phyloP scores from a whole-genome alignment of 2,888 invertebrate genomes.

The Melitaea athalia region DNA sequence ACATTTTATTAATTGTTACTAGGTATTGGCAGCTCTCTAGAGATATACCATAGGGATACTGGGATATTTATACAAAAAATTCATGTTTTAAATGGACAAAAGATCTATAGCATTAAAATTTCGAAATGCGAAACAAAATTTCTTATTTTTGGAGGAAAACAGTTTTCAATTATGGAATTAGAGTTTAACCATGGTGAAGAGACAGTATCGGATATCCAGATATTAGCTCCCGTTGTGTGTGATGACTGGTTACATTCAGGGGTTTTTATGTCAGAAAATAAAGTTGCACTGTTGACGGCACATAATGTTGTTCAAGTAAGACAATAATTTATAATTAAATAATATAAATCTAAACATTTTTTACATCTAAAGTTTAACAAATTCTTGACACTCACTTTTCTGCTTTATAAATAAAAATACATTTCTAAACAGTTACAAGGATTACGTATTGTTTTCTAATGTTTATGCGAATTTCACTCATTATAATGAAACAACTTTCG shows the following conservation, averaged over 20 bases:
- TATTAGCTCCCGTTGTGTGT: constrained; percentile 53
- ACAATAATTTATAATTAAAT: constrained; percentile 11
- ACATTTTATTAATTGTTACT: constrained; percentile 41
- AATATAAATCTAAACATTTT: too few relatives aligned
- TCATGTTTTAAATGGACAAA: constrained; percentile 70
- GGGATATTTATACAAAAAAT: constrained; percentile 49
- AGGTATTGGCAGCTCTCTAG: constrained; percentile 81
- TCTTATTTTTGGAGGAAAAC: constrained; percentile 83
- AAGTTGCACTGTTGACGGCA: constrained; percentile 83
- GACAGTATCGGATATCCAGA: constrained; percentile 43
- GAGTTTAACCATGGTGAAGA: constrained; percentile 28
- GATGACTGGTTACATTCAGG: constrained; percentile 86
- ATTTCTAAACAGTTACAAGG: too few relatives aligned
- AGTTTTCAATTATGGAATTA: constrained; percentile 60
- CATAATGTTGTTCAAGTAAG: constrained; percentile 84
- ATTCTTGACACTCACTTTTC: too few relatives aligned
- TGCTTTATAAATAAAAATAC: too few relatives aligned
- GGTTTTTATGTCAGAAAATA: constrained; percentile 69
- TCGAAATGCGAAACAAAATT: constrained; percentile 54
- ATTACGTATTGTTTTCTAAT: too few relatives aligned
- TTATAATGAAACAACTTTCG: too few relatives aligned
- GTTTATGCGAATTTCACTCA: too few relatives aligned
- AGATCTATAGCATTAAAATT: constrained; percentile 81
- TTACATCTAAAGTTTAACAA: too few relatives aligned
- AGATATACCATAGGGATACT: constrained; percentile 55